Percentiles rank a stretch among this genome's conserved stretches.
These are phyloP conservation scores for Potamarius usumacintae DNA, from an alignment of 2,113 vertebrate species.

Conservation along the genomic window DNA sequence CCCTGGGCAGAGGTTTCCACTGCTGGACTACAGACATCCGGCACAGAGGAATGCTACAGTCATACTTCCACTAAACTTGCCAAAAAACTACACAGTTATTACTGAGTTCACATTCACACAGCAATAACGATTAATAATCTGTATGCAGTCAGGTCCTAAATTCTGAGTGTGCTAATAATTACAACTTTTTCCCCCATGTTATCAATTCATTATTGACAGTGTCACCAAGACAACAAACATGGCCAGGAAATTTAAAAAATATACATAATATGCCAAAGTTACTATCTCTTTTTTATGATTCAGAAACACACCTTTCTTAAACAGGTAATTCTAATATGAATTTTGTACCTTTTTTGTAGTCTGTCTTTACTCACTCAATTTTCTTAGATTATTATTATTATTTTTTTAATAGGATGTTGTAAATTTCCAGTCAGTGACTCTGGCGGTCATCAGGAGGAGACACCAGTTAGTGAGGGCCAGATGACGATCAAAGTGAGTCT, in stretches of 20 bases:
- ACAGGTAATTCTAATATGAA: constrained; percentile 16
- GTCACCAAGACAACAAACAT: constrained; percentile 59
- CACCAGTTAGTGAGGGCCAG: not conserved
- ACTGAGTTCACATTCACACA: constrained; percentile 64
- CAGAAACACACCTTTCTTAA: constrained; percentile 42
- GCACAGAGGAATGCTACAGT: constrained; percentile 88
- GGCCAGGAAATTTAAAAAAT: constrained; percentile 47
- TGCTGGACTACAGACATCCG: constrained; percentile 98
- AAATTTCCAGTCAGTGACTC: constrained; percentile 23
- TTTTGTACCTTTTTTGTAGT: constrained; percentile 60
- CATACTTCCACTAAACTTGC: constrained; percentile 85
- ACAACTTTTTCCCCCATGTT: no score
- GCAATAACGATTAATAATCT: no score
- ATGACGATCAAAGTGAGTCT: not conserved
- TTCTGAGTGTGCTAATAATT: not conserved
- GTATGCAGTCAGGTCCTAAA: not conserved
- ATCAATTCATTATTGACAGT: constrained; percentile 37
- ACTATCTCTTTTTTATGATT: constrained; percentile 61
- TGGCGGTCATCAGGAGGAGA: not conserved
- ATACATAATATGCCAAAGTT: not conserved
- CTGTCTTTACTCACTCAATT: constrained; percentile 62
- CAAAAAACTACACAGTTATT: constrained; percentile 66
- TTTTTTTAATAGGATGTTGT: constrained; percentile 41
- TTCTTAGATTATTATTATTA: constrained; percentile 61
- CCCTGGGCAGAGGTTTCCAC: constrained; percentile 96